phyloP scores from a whole-genome alignment of 92 coral and sea anemone genomes.

The Metridium senile region DNA sequence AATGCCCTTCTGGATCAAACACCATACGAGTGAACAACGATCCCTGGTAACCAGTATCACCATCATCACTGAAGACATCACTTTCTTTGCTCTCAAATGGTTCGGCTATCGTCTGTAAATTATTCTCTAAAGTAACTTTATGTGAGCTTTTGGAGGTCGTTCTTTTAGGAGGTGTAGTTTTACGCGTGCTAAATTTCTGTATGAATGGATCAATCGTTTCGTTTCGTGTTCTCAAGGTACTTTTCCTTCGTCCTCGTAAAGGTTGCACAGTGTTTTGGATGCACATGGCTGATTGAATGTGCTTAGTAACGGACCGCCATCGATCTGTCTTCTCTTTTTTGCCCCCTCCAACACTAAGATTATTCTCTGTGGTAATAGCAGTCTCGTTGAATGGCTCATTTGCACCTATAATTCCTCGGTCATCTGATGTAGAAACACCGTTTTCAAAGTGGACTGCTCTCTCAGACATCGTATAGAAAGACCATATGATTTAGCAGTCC shows the following conservation, averaged over 20 bases:
- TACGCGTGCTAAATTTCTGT: constrained; percentile 95
- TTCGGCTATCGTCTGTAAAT: constrained; percentile 28
- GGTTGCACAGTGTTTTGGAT: constrained; percentile 79
- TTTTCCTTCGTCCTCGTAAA: constrained; percentile 54
- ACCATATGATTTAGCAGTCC: too few relatives aligned
- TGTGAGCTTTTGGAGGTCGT: constrained; percentile 37
- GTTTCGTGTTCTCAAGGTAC: constrained; percentile 62
- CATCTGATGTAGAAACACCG: constrained; percentile 28
- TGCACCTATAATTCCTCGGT: constrained; percentile 18
- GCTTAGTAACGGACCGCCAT: constrained; percentile 54
- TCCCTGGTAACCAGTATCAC: constrained; percentile 34
- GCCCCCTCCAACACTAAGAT: constrained; percentile 17
- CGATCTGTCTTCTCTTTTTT: constrained; percentile 35
- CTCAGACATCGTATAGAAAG: constrained; percentile 31
- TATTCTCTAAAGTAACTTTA: constrained; percentile 37
- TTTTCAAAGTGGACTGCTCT: constrained; percentile 60
- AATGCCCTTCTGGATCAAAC: constrained; percentile 83
- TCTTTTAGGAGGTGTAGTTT: constrained; percentile 62
- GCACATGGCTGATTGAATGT: constrained; percentile 69
- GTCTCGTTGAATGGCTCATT: constrained; percentile 14
- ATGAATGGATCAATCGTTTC: constrained; percentile 87
- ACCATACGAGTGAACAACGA: constrained; percentile 41
- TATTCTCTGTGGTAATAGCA: constrained; percentile 18
- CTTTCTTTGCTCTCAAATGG: constrained; percentile 55
- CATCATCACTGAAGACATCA: constrained; percentile 48